Conservation (phyloP, 1,140 invertebrate species). For the Ylistrum balloti region DNA sequence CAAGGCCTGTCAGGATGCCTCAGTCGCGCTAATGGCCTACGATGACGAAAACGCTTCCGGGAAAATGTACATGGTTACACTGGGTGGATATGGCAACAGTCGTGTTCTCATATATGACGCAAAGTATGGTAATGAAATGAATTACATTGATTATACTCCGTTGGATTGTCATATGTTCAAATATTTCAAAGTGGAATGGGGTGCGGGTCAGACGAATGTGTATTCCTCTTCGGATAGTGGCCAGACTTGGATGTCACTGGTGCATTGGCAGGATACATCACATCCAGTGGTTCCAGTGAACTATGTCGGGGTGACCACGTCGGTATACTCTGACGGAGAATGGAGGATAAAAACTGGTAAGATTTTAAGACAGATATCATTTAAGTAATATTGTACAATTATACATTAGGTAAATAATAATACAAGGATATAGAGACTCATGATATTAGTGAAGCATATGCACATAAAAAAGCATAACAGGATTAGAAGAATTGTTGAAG, state of each 20-base stretch:
- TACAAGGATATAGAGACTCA: no score
- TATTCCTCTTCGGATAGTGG: not conserved
- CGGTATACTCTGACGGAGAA: not conserved
- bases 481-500: no score
- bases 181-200: not conserved
- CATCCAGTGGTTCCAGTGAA: not conserved
- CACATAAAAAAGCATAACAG: no score
- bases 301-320: not conserved
- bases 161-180: not conserved
- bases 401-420: no score
- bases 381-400: no score
- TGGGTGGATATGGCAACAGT: not conserved
- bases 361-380: not conserved
- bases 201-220: no score
- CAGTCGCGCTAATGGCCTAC: not conserved
- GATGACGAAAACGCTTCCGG: not conserved
- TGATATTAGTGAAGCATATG: no score
- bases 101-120: not conserved
- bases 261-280: not conserved
- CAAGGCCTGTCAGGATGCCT: not conserved
- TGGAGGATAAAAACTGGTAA: not conserved
- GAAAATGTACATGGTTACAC: constrained; percentile 6
- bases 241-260: not conserved
- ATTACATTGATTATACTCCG: not conserved
- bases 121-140: not conserved